Conservation (phyloP, 1,140 invertebrate species). For the Brachionus sp. region DNA sequence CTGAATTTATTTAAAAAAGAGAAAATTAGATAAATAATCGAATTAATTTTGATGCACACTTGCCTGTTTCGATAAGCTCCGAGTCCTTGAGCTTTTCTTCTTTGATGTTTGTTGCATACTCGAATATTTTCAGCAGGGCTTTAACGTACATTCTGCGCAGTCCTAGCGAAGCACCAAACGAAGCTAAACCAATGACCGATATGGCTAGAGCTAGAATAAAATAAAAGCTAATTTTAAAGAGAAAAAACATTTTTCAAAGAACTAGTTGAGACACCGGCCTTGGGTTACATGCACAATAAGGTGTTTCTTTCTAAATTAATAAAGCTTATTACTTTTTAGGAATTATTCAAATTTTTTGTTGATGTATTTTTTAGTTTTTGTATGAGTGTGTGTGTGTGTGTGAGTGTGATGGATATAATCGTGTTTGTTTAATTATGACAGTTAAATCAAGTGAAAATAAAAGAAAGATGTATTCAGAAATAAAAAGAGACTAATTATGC, state of each 20-base stretch:
- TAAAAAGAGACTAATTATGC: no score
- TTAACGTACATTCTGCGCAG: slow-evolving; percentile 42
- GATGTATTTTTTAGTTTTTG: neutral
- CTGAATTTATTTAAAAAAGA: neutral
- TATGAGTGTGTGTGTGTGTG: neutral
- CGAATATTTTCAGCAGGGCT: slow-evolving; percentile 28
- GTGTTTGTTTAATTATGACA: neutral
- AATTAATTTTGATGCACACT: neutral
- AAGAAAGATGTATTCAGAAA: neutral
- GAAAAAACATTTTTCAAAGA: slow-evolving; percentile 10
- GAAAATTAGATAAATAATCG: neutral
- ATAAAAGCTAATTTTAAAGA: neutral
- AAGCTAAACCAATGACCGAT: slow-evolving; percentile 34
- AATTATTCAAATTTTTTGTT: neutral
- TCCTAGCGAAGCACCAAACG: slow-evolving; percentile 37
- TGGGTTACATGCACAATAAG: neutral
- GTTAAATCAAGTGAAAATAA: neutral
- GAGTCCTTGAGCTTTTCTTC: slow-evolving; percentile 33
- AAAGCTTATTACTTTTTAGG: neutral
- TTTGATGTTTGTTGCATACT: slow-evolving; percentile 45
- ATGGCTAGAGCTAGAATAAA: slow-evolving; percentile 11
- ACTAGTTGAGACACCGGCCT: neutral
- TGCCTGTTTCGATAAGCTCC: slow-evolving; percentile 3
- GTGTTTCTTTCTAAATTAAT: neutral
- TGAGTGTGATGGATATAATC: neutral